A percentile compares a stretch with the other conserved stretches of the same genome.
Evolutionary conservation across 2,888 invertebrate species (phyloP).

Genomic region (Drosophila ezoana): DNA sequence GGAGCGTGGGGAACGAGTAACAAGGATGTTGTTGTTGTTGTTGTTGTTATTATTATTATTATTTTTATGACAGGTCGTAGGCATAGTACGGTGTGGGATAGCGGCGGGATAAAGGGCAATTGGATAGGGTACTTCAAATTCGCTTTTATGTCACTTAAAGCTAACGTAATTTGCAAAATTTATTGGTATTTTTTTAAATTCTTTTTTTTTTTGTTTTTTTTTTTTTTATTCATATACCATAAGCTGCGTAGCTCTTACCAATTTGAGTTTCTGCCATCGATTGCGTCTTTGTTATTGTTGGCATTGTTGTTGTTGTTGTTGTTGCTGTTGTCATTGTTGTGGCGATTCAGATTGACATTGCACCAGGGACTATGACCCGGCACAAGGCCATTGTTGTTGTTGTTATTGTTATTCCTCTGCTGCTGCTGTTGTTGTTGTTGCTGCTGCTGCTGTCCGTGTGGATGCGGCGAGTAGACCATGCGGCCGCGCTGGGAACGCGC

Average conservation of each 20-base stretch:
- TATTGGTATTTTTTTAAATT: slow-evolving; percentile 32
- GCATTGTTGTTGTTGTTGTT: slow-evolving; percentile 43
- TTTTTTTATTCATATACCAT: slow-evolving; percentile 25
- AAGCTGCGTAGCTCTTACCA: slow-evolving; percentile 83
- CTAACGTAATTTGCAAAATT: slow-evolving; percentile 63
- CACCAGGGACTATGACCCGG: slow-evolving; percentile 76
- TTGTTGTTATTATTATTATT: slow-evolving; percentile 43
- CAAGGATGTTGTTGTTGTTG: slow-evolving; percentile 62
- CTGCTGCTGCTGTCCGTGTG: slow-evolving; percentile 70
- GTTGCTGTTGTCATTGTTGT: slow-evolving; percentile 51
- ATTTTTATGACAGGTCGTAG: slow-evolving; percentile 55
- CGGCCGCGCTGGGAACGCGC: slow-evolving; percentile 83
- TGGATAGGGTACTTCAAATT: slow-evolving; percentile 67
- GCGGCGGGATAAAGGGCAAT: slow-evolving; percentile 48
- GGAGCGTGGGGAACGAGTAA: slow-evolving; percentile 64
- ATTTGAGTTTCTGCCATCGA: slow-evolving; percentile 78
- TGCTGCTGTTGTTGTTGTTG: slow-evolving; percentile 65
- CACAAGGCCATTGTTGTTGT: slow-evolving; percentile 58
- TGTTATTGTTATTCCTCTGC: slow-evolving; percentile 41
- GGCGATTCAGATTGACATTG: slow-evolving; percentile 65
- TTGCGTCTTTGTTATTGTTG: slow-evolving; percentile 61
- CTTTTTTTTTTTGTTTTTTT: no score
- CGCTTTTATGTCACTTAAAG: slow-evolving; percentile 77
- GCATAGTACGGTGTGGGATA: slow-evolving; percentile 55
- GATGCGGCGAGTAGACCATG: slow-evolving; percentile 84